phyloP scores from a whole-genome alignment of 2,797 vertebrate species.

The Rhadinocentrus ornatus region DNA sequence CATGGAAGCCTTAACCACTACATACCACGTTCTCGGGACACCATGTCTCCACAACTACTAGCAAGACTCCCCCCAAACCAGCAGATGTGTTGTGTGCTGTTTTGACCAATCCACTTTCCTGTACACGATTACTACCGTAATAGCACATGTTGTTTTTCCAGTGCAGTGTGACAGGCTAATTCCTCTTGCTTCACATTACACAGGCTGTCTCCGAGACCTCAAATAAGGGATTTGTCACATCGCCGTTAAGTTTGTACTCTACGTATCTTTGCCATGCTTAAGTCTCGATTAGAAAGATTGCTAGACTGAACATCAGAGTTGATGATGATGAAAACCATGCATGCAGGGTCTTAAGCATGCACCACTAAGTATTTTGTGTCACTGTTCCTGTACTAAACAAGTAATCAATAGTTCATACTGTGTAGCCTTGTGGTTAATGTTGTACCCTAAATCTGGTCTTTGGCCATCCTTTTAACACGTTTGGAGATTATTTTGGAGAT shows the following conservation, averaged over 20 bases:
- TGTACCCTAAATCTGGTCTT: conserved; percentile 33
- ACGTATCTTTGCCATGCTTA: neutral
- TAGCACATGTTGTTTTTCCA: conserved; percentile 40
- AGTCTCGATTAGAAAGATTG: neutral
- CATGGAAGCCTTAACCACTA: neutral
- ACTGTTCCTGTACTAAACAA: conserved; percentile 19
- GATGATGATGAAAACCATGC: conserved; percentile 5
- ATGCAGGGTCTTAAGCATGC: neutral
- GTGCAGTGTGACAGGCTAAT: conserved; percentile 42
- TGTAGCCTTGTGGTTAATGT: conserved; percentile 53
- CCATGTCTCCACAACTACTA: conserved; percentile 28
- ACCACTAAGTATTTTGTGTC: conserved; percentile 21
- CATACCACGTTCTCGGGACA: conserved; percentile 19
- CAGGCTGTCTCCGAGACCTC: conserved; percentile 4
- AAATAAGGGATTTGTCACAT: conserved; percentile 8
- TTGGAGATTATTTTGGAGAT: neutral
- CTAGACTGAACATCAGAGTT: neutral
- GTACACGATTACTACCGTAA: conserved; percentile 32
- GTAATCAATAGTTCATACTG: conserved; percentile 40
- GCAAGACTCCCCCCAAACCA: conserved; percentile 25
- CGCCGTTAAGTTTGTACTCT: neutral
- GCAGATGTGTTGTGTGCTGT: conserved; percentile 35
- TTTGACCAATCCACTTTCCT: conserved; percentile 45
- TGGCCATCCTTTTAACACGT: neutral
- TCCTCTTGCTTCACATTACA: conserved; percentile 23